Base-by-base conservation (phyloP, 2,797 vertebrate genomes). In the Hydrolagus colliei region DNA sequence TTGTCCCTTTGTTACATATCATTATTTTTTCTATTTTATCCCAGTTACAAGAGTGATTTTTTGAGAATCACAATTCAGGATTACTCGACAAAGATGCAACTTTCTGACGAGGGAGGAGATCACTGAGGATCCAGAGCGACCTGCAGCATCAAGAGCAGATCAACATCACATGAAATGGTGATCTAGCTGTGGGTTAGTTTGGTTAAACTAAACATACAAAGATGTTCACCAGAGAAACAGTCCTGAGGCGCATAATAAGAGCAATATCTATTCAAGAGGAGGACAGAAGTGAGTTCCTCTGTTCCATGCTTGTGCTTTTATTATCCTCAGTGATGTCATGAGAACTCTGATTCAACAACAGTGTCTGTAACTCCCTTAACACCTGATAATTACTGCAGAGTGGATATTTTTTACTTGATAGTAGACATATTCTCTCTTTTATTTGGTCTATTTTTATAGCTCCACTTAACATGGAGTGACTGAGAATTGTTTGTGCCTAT, bases 221-320 rank as follows among this genome's bases (percentile, higher is more conserved):
- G 8, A 22, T 82, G 14, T 65, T 32, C 79, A 68, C 8, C 27
- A 68, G 22, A 82, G 9, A 67, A 41, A 4, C 63, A 62, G 68
- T 79, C 77, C 62, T 35, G 63, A 68, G 14, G 79, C 68, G 14
- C 18, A 68, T 7, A 13, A 80, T 63, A 80, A 67, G 59, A 78
- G 76, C n/a, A 13, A 63, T n/a, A 79, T 79, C 63, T 22, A 79
- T 79, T 65, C 22, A 80, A 80, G 78, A 12, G 35, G 78, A 10
- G 12, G 22, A 22, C 16, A 65, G 14, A 68, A 27, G 63, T 27
- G 10, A 68, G 27, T 82, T 82, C 27, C 9, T 11, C 63, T 32
- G 65, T 22, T 32, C 68, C 41, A 35, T 18, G 62, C n/a, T 65
- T 67, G 76, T 79, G 18, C 27, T 22, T 13, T 65, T 14, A 59